These are phyloP conservation scores for Oryctes rhinoceros DNA, from an alignment of 1,140 invertebrate genomes.

Conservation along the genomic window DNA sequence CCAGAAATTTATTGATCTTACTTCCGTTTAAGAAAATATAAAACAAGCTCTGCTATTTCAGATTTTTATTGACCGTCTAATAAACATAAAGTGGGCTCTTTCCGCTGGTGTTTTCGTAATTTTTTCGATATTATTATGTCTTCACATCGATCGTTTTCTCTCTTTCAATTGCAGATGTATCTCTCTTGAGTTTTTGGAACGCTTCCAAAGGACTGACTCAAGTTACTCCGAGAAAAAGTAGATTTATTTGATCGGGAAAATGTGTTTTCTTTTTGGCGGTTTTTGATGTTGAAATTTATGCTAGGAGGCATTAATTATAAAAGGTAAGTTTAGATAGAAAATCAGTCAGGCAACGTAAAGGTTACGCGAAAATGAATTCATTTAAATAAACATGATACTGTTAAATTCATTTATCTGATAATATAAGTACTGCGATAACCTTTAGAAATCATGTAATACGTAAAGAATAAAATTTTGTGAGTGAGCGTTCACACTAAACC, in stretches of 20 bases:
- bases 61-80: neutral
- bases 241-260: neutral
- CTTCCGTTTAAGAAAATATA: neutral
- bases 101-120: conserved; percentile 9
- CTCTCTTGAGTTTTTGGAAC: neutral
- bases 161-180: neutral
- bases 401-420: no score
- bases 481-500: no score
- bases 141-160: neutral
- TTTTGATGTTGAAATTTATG: neutral
- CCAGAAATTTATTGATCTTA: conserved; percentile 5
- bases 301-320: no score
- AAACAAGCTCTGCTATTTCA: neutral
- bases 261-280: neutral
- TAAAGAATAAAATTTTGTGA: no score
- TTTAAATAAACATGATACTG: no score
- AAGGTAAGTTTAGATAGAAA: no score
- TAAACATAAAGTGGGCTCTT: conserved; percentile 13
- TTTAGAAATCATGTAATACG: no score
- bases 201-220: neutral
- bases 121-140: neutral
- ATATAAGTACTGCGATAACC: no score
- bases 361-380: no score
- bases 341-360: no score
- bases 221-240: neutral